Evolutionary conservation across 2,888 invertebrate genomes (phyloP).

Genomic region (Machimus atricapillus): DNA sequence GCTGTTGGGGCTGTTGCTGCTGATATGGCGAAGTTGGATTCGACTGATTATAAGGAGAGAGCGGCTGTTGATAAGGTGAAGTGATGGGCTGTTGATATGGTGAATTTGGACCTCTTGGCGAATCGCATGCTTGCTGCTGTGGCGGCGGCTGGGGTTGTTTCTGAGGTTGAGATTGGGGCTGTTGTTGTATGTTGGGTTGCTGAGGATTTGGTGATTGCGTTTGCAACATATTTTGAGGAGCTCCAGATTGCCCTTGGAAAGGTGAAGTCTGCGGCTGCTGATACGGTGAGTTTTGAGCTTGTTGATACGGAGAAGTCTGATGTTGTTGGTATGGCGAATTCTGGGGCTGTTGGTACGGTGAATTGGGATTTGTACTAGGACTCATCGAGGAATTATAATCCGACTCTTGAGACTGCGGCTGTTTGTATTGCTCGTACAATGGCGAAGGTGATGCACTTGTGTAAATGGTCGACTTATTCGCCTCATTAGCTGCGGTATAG

Average conservation of each 20-base stretch:
- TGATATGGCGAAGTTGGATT: conserved; percentile 64
- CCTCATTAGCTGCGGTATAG: conserved; percentile 58
- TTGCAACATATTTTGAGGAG: conserved; percentile 5
- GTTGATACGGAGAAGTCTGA: conserved; percentile 61
- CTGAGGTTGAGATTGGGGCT: conserved; percentile 46
- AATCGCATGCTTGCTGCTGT: conserved; percentile 50
- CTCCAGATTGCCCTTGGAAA: conserved; percentile 48
- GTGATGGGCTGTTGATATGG: conserved; percentile 63
- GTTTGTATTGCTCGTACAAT: conserved; percentile 68
- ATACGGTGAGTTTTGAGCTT: conserved; percentile 56
- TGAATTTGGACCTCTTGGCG: conserved; percentile 61
- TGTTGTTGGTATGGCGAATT: conserved; percentile 63
- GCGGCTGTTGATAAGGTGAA: conserved; percentile 61
- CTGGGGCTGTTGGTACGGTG: conserved; percentile 65
- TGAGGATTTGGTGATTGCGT: conserved; percentile 53
- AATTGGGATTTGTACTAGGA: conserved; percentile 65
- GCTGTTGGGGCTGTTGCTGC: conserved; percentile 54
- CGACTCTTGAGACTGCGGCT: conserved; percentile 64
- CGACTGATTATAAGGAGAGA: conserved; percentile 50
- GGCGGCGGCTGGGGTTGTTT: conserved; percentile 48
- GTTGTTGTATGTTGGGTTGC: conserved; percentile 52
- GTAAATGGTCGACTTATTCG: conserved; percentile 56
- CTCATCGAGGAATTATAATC: conserved; percentile 67
- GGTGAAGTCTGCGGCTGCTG: conserved; percentile 54
- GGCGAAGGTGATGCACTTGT: conserved; percentile 50